Percentiles rank a stretch among this genome's conserved stretches.
phyloP scores from a whole-genome alignment of 2,797 vertebrate genomes.

The Caiman crocodilus region DNA sequence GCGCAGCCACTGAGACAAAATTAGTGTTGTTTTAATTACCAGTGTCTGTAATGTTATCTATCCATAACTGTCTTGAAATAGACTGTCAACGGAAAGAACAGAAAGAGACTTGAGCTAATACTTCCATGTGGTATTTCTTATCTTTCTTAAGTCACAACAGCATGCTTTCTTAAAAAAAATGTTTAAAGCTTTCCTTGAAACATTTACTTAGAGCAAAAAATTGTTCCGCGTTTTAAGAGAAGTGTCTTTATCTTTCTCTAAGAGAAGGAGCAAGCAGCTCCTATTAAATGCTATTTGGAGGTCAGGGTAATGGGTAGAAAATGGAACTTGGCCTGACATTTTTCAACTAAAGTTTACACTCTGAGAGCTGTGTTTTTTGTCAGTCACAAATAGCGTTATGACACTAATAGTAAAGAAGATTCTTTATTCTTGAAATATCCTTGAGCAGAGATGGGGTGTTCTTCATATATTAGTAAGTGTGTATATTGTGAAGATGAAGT shows the following conservation, averaged over 20 bases:
- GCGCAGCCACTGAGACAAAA: constrained; percentile 87
- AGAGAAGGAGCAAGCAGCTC: constrained; percentile 43
- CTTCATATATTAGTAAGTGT: constrained; percentile 75
- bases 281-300: constrained; percentile 70
- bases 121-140: constrained; percentile 39
- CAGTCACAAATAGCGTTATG: constrained; percentile 79
- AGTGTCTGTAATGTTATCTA: constrained; percentile 88
- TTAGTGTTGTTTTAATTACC: constrained; percentile 92
- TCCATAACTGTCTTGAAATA: constrained; percentile 86
- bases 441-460: constrained; percentile 71
- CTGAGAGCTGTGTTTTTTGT: constrained; percentile 75
- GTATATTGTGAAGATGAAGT: constrained; percentile 72
- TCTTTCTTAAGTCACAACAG: neutral
- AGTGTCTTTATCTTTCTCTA: constrained; percentile 55
- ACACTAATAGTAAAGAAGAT: constrained; percentile 75
- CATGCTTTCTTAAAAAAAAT: constrained; percentile 32
- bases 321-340: constrained; percentile 70
- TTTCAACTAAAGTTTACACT: constrained; percentile 77
- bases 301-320: constrained; percentile 70
- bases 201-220: constrained; percentile 25
- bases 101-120: constrained; percentile 44
- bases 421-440: constrained; percentile 79
- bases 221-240: constrained; percentile 35
- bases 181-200: constrained; percentile 53
- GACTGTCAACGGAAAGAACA: constrained; percentile 75